phyloP scores from a whole-genome alignment of 2,113 vertebrate species.

The Ochotona curzoniae region DNA sequence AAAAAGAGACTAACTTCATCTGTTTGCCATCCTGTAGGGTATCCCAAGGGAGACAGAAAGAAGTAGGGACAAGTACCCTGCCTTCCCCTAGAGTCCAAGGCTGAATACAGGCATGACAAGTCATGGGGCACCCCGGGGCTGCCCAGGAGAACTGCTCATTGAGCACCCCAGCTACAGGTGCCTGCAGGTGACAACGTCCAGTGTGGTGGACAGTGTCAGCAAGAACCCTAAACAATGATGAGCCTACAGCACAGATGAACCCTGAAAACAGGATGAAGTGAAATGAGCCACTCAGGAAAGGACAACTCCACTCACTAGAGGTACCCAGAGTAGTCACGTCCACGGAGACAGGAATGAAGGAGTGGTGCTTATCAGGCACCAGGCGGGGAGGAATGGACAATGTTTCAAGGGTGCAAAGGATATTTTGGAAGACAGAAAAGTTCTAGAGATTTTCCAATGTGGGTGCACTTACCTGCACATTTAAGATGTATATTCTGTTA shows the following conservation, averaged over 20 bases:
- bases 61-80: neutral
- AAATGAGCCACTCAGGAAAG: neutral
- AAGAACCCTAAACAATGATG: neutral
- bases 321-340: neutral
- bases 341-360: neutral
- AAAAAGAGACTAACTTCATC: neutral
- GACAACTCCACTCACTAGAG: neutral
- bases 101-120: neutral
- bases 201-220: neutral
- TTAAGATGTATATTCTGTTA: neutral
- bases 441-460: neutral
- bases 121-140: neutral
- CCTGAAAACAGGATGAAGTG: neutral
- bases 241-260: neutral
- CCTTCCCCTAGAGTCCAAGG: neutral
- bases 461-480: neutral
- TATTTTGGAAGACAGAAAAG: neutral
- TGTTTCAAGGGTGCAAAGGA: neutral
- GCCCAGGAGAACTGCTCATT: too few relatives aligned
- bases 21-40: neutral
- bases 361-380: neutral
- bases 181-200: neutral
- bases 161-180: neutral
- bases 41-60: accelerated
- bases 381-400: neutral